phyloP scores from a whole-genome alignment of 2,797 vertebrate species.

The Rhodeus uyekii region DNA sequence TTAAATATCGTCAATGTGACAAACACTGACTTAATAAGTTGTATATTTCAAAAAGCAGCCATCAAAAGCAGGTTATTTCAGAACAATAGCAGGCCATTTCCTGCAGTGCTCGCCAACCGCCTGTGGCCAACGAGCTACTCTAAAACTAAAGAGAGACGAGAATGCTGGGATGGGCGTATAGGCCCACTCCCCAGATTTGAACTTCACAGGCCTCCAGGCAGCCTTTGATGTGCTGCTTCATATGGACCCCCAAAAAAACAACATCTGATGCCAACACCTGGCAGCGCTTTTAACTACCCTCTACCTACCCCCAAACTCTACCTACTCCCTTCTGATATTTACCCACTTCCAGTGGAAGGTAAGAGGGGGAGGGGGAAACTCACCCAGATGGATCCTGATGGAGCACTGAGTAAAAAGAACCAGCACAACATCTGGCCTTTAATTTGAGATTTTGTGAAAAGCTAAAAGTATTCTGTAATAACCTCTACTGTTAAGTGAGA shows the following conservation, averaged over 20 bases:
- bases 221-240: constrained; percentile 77
- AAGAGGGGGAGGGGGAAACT: constrained; percentile 43
- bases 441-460: constrained; percentile 25
- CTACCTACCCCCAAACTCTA: constrained; percentile 62
- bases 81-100: background rate
- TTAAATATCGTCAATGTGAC: background rate
- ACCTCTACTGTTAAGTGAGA: background rate
- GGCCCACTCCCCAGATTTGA: constrained; percentile 60
- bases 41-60: constrained; percentile 6
- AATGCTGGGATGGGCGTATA: constrained; percentile 58
- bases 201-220: constrained; percentile 68
- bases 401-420: constrained; percentile 35
- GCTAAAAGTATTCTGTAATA: constrained; percentile 6
- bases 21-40: background rate
- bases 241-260: constrained; percentile 71
- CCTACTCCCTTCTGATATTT: constrained; percentile 60
- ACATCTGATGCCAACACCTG: constrained; percentile 83
- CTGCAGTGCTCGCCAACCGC: background rate
- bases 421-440: constrained; percentile 42
- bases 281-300: constrained; percentile 72
- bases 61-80: background rate
- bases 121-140: background rate
- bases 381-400: constrained; percentile 48
- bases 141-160: constrained; percentile 56
- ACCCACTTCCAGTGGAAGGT: constrained; percentile 49